Percentiles rank a stretch among this genome's conserved stretches.
Conservation (phyloP, 1,140 invertebrate genomes). For the Drosophila ficusphila region DNA sequence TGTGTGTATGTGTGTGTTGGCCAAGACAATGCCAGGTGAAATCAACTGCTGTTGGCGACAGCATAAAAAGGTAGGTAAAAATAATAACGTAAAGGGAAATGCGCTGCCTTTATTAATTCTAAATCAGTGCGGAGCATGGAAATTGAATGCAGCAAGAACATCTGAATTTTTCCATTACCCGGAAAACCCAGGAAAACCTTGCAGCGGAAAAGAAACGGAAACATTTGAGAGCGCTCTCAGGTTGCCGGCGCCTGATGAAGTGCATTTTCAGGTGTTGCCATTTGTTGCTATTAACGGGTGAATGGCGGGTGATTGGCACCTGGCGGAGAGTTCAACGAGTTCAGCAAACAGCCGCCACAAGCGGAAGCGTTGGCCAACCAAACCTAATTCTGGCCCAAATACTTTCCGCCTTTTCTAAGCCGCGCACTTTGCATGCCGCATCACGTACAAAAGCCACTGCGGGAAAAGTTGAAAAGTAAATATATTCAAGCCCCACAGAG, state of each 20-base stretch:
- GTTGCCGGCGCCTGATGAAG: slow-evolving; percentile 55
- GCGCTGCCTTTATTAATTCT: slow-evolving; percentile 72
- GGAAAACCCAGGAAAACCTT: slow-evolving; percentile 5
- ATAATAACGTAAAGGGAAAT: slow-evolving; percentile 18
- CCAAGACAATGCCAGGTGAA: slow-evolving; percentile 72
- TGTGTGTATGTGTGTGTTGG: slow-evolving; percentile 6
- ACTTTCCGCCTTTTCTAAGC: slow-evolving; percentile 2
- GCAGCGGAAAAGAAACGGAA: slow-evolving; percentile 46
- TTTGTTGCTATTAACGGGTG: slow-evolving; percentile 52
- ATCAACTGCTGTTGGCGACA: slow-evolving; percentile 63
- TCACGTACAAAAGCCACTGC: slow-evolving; percentile 27
- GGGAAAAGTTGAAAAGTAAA: slow-evolving; percentile 28
- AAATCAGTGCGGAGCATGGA: slow-evolving; percentile 55
- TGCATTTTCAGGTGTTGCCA: slow-evolving; percentile 62
- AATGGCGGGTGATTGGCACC: slow-evolving; percentile 41
- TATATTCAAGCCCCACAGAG: slow-evolving; percentile 10
- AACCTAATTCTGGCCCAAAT: slow-evolving; percentile 47
- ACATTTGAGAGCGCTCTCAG: slow-evolving; percentile 64
- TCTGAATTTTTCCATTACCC: not conserved
- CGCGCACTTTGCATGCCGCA: slow-evolving; percentile 39
- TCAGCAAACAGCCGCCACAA: slow-evolving; percentile 27
- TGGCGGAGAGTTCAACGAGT: slow-evolving; percentile 44
- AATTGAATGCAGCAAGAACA: slow-evolving; percentile 11
- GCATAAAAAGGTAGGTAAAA: slow-evolving; percentile 26
- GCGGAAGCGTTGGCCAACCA: slow-evolving; percentile 38